These are phyloP conservation scores for Pycnonotus jocosus DNA, from an alignment of 2,113 vertebrate genomes.

Conservation along the genomic window DNA sequence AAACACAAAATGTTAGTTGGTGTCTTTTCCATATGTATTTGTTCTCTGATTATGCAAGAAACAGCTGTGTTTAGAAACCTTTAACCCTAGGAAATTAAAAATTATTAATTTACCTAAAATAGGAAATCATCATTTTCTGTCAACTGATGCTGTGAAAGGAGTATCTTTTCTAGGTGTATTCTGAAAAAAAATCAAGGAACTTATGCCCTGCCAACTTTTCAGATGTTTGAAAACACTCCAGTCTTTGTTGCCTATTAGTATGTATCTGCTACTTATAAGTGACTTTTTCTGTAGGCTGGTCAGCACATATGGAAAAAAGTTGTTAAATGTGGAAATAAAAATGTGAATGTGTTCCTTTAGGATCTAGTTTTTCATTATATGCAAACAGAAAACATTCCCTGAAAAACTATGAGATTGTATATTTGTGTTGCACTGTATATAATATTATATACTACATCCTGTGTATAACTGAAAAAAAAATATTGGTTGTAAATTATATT, in stretches of 20 bases:
- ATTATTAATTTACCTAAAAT: background rate
- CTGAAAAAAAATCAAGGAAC: background rate
- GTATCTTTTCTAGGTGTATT: background rate
- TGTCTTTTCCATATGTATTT: background rate
- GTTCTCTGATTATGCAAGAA: background rate
- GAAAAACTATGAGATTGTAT: background rate
- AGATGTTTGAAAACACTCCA: background rate
- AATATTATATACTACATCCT: background rate
- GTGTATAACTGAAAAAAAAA: background rate
- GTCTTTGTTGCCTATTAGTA: background rate
- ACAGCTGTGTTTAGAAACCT: background rate
- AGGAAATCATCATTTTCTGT: background rate
- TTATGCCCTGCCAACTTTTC: background rate
- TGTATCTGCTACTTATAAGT: background rate
- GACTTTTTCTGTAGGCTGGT: background rate
- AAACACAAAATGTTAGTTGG: background rate
- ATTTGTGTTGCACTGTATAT: background rate
- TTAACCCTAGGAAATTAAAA: background rate
- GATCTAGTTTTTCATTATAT: background rate
- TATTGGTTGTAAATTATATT: background rate
- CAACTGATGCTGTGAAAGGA: background rate
- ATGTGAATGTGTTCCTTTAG: background rate
- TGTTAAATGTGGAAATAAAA: background rate
- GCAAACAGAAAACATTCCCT: background rate
- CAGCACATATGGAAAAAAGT: background rate